Percentiles rank a stretch among this genome's conserved stretches.
These are phyloP conservation scores for Anthopleura sola DNA, from an alignment of 64 coral and sea anemone species.

Conservation along the genomic window DNA sequence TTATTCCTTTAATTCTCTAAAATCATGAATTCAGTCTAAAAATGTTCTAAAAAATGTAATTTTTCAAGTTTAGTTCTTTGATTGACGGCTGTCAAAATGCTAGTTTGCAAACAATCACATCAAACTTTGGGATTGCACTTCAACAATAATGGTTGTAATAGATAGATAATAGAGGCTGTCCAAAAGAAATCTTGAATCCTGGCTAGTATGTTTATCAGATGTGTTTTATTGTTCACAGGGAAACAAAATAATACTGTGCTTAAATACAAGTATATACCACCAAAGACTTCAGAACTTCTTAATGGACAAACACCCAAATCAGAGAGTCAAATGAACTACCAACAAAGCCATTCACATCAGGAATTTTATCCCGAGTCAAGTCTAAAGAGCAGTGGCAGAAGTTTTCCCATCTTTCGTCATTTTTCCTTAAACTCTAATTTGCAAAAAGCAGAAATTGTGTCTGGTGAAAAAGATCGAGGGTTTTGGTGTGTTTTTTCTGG, in stretches of 20 bases:
- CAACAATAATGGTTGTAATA: too few relatives aligned
- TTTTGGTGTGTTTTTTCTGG: not conserved
- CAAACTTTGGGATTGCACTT: too few relatives aligned
- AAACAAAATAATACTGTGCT: not conserved
- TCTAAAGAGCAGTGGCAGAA: not conserved
- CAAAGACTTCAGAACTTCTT: constrained; percentile 3
- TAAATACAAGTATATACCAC: constrained; percentile 28
- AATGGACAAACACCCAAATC: not conserved
- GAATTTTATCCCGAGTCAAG: constrained; percentile 31
- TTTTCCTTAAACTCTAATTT: not conserved
- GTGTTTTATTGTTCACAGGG: not conserved
- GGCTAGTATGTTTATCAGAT: not conserved
- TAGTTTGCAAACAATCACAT: too few relatives aligned
- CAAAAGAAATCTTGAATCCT: too few relatives aligned
- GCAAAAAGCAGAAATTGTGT: not conserved
- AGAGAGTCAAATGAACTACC: not conserved
- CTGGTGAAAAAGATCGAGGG: not conserved
- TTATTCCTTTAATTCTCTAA: too few relatives aligned
- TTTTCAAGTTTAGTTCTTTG: too few relatives aligned
- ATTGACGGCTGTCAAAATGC: too few relatives aligned
- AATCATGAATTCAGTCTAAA: too few relatives aligned
- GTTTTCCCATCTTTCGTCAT: not conserved
- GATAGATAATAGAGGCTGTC: too few relatives aligned
- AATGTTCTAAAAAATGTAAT: too few relatives aligned
- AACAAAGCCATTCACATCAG: not conserved